A percentile compares a stretch with the other conserved stretches of the same genome.
Conservation (phyloP, 92 coral and sea anemone species). For the Diadumene lineata region DNA sequence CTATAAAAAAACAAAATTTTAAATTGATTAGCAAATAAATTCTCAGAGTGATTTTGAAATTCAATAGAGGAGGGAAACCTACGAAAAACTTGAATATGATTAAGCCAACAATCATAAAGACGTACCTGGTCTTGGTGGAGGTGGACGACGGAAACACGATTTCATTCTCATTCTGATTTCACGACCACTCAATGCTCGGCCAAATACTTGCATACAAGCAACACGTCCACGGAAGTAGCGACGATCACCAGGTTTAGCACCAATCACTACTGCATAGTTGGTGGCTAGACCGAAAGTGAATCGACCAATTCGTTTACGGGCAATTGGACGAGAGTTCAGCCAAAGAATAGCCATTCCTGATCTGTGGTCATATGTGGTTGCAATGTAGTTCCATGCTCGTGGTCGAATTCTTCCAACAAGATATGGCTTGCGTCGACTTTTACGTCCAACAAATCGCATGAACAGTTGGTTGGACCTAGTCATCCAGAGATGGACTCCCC, state of each 20-base stretch:
- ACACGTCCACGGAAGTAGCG: conserved; percentile 45
- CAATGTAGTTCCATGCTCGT: conserved; percentile 39
- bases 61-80: too few species aligned
- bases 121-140: conserved; percentile 16
- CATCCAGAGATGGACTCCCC: conserved; percentile 66
- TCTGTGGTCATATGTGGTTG: conserved; percentile 26
- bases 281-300: conserved; percentile 19
- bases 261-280: conserved; percentile 30
- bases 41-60: neutral
- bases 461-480: conserved; percentile 37
- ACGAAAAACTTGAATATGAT: too few species aligned
- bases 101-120: neutral
- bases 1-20: conserved; percentile 12
- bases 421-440: conserved; percentile 11
- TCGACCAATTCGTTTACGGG: conserved; percentile 6
- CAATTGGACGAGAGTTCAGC: conserved; percentile 11
- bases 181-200: conserved; percentile 15
- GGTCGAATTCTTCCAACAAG: conserved; percentile 4
- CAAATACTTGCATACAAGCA: conserved; percentile 37
- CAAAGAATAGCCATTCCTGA: conserved; percentile 24
- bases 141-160: conserved; percentile 29
- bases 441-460: conserved; percentile 53
- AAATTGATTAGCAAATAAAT: neutral
- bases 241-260: conserved; percentile 34
- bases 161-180: conserved; percentile 29